Evolutionary conservation across 2,797 vertebrate species (phyloP).

Genomic region (Hoplostethus mediterraneus): DNA sequence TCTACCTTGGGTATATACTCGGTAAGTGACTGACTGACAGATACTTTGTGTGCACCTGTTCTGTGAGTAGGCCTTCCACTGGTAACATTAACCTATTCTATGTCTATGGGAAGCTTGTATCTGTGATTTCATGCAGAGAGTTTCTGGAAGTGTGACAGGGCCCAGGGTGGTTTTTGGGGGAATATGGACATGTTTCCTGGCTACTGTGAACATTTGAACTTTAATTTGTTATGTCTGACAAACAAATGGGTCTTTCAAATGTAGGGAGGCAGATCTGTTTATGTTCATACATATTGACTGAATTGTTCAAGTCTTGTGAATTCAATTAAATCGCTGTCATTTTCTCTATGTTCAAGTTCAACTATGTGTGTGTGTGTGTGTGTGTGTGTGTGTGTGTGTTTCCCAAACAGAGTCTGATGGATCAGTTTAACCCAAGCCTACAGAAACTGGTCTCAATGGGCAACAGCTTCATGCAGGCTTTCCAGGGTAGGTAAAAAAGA

Average conservation of each 20-base stretch:
- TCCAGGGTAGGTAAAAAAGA: conserved; percentile 84
- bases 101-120: too few species aligned
- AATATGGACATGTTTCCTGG: too few species aligned
- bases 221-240: background rate
- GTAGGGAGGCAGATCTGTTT: background rate
- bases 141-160: background rate
- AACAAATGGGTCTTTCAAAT: background rate
- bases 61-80: too few species aligned
- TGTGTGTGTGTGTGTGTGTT: conserved; percentile 41
- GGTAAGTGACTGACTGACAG: conserved; percentile 67
- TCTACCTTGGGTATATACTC: conserved; percentile 83
- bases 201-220: background rate
- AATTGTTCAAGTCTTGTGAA: conserved; percentile 28
- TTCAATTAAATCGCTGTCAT: conserved; percentile 5
- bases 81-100: too few species aligned
- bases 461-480: conserved; percentile 91
- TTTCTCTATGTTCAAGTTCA: conserved; percentile 17
- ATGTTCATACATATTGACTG: conserved; percentile 44
- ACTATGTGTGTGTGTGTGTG: conserved; percentile 13
- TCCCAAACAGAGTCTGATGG: conserved; percentile 88
- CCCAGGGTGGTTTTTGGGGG: too few species aligned
- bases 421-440: conserved; percentile 94
- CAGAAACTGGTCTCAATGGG: conserved; percentile 93
- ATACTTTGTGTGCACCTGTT: background rate
- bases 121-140: too few species aligned